Evolutionary conservation across 2,888 invertebrate species (phyloP), one percentile per base, ranked within the genome.

Genomic region (Tetragonula carbonaria): DNA sequence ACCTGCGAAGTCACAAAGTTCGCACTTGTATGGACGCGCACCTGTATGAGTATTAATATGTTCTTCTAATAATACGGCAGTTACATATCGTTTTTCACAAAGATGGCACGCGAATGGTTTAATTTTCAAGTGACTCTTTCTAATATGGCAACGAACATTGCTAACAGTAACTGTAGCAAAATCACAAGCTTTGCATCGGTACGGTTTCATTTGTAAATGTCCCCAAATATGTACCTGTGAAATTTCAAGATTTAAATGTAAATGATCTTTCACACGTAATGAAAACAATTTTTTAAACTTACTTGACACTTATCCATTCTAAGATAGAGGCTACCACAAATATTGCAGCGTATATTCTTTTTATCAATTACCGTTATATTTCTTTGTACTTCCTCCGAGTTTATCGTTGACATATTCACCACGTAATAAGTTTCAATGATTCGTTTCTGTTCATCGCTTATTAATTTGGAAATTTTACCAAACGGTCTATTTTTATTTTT

Each of bases 51-150:
- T 89, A 82, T 93, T 93, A 5, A 92, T 74, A 82, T 93, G 93
- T 74, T 93, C 93, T 45, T 91, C 91, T 6, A 93, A 87, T 5
- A 92, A 84, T n/a, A 91, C 89, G 0, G 91, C 85, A 18, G 93
- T 92, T 6, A 87, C 91, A 59, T 91, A 93, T 51, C 82, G 79
- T 71, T 93, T 93, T 18, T 90, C 84, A 38, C 93, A 93, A 0
- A 91, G 23, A 14, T 91, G 84, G 65, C 93, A 93, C 1, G 59
- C 84, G 45, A 90, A 93, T 0, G 93, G 93, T 76, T 93, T 93
- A 53, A 93, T 91, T 86, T 93, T 93, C 18, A 93, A 82, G 76
- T 93, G 93, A 74, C 92, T 92, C 72, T 93, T 93, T 55, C 93
- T 88, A 8, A 93, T 92, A 73, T 93, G 93, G 55, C 91, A 91